phyloP scores from a whole-genome alignment of 2,113 vertebrate species.

The Hemiprocne comata region DNA sequence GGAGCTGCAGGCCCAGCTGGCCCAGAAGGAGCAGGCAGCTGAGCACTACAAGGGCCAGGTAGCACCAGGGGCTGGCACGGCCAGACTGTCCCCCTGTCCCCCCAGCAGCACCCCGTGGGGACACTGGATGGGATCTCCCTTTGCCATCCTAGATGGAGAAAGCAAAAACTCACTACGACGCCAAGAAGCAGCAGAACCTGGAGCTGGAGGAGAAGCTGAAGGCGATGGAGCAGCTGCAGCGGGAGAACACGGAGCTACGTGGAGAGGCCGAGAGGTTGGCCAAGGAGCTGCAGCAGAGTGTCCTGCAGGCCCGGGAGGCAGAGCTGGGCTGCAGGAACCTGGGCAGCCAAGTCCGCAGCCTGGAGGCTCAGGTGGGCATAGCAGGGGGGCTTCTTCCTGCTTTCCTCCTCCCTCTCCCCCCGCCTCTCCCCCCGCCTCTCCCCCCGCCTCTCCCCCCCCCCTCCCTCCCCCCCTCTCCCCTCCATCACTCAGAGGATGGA shows the following conservation, averaged over 20 bases:
- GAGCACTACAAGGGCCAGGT: constrained; percentile 93
- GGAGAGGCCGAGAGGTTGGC: constrained; percentile 73
- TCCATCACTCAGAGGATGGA: no score
- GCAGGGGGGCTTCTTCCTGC: not conserved
- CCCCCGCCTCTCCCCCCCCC: no score
- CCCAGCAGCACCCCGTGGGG: accelerated
- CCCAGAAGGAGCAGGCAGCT: constrained; percentile 80
- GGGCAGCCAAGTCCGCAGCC: constrained; percentile 73
- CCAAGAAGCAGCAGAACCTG: constrained; percentile 89
- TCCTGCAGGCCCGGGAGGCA: constrained; percentile 74
- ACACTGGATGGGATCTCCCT: accelerated
- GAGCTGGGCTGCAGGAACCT: constrained; percentile 78
- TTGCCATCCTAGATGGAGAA: constrained; percentile 84
- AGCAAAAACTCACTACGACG: constrained; percentile 83
- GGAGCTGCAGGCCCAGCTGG: constrained; percentile 80
- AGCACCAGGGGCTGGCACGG: not conserved
- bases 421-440: not conserved
- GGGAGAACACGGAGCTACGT: constrained; percentile 74
- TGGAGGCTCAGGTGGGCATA: constrained; percentile 85
- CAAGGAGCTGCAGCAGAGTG: constrained; percentile 80
- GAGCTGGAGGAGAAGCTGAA: constrained; percentile 78
- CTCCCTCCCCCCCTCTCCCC: not conserved
- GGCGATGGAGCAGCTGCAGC: constrained; percentile 76
- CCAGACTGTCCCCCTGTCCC: accelerated
- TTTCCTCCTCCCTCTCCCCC: no score